phyloP scores from a whole-genome alignment of 1,140 invertebrate species.

The Leptopilina clavipes region DNA sequence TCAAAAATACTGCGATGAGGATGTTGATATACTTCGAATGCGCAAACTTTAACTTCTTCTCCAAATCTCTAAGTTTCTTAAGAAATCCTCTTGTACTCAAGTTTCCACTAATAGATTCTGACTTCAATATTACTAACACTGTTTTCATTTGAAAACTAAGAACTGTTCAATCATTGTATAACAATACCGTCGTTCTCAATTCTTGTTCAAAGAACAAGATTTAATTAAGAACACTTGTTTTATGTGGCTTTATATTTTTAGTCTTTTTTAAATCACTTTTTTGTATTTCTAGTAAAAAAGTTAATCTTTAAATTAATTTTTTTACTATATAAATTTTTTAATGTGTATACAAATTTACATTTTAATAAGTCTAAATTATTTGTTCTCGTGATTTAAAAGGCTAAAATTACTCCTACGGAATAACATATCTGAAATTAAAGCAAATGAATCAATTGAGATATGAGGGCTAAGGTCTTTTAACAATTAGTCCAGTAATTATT shows the following conservation, averaged over 20 bases:
- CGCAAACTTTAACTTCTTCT: not conserved
- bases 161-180: not conserved
- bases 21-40: too few species aligned
- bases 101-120: conserved; percentile 1
- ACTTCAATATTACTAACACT: not conserved
- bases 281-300: too few species aligned
- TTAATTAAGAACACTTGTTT: too few species aligned
- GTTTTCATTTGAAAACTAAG: not conserved
- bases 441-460: not conserved
- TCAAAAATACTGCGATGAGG: not conserved
- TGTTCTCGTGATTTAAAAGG: not conserved
- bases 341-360: too few species aligned
- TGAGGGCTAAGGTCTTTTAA: not conserved
- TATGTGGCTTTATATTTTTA: too few species aligned
- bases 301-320: too few species aligned
- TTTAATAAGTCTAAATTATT: too few species aligned
- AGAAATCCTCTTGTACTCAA: not conserved
- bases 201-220: not conserved
- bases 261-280: too few species aligned
- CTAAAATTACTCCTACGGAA: not conserved
- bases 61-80: not conserved
- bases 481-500: not conserved
- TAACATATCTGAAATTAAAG: not conserved
- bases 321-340: too few species aligned
- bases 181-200: not conserved